Evolutionary conservation across 2,888 invertebrate genomes (phyloP).

Genomic region (Graphium colonna): DNA sequence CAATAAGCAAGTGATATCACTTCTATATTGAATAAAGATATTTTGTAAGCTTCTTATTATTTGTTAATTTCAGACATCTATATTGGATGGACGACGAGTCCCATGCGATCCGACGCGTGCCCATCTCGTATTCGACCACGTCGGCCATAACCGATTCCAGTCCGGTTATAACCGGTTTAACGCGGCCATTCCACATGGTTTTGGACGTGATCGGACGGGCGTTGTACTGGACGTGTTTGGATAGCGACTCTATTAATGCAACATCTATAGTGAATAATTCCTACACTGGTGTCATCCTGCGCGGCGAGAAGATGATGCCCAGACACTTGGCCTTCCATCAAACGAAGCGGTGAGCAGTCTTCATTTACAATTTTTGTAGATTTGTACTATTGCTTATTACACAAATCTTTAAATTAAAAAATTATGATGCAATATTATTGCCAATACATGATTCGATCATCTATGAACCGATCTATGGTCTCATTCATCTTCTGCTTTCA

Average conservation of each 20-base stretch:
- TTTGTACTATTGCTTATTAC: background rate
- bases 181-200: constrained; percentile 90
- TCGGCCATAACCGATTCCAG: constrained; percentile 59
- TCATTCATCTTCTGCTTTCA: no score
- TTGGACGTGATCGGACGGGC: constrained; percentile 91
- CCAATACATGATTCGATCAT: no score
- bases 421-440: no score
- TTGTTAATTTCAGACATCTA: constrained; percentile 54
- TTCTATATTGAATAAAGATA: no score
- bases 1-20: no score
- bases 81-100: constrained; percentile 90
- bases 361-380: background rate
- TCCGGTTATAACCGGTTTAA: constrained; percentile 78
- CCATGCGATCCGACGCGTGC: constrained; percentile 85
- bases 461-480: no score
- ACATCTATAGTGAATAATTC: constrained; percentile 86
- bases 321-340: constrained; percentile 91
- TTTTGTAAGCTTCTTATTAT: no score
- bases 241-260: constrained; percentile 92
- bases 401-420: constrained; percentile 3
- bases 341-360: constrained; percentile 81
- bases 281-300: constrained; percentile 84
- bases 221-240: constrained; percentile 93
- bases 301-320: constrained; percentile 89
- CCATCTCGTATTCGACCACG: constrained; percentile 57